phyloP scores from a whole-genome alignment of 2,113 vertebrate species.

The Albula goreensis region DNA sequence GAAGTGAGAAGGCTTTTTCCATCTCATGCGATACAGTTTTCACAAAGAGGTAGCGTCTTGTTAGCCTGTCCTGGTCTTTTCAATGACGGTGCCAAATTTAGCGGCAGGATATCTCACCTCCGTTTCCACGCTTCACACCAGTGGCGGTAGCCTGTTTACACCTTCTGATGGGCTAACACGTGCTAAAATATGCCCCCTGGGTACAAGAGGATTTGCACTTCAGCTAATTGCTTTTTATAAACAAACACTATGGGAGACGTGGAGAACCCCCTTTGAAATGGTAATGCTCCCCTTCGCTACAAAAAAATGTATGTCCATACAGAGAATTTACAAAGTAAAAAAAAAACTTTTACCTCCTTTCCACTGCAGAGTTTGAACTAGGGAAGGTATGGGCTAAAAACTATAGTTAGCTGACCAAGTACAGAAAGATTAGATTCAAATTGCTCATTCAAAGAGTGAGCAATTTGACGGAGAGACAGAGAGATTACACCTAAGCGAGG shows the following conservation, averaged over 20 bases:
- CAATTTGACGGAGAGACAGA: not conserved
- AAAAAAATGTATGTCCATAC: not conserved
- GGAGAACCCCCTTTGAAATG: slow-evolving; percentile 25
- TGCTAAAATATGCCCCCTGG: slow-evolving; percentile 13
- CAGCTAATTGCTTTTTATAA: slow-evolving; percentile 27
- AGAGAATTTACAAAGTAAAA: too few species aligned
- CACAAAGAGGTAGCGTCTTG: not conserved
- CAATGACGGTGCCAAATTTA: slow-evolving; percentile 20
- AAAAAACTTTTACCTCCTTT: not conserved
- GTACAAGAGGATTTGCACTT: not conserved
- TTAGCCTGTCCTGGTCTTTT: not conserved
- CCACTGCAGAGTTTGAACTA: too few species aligned
- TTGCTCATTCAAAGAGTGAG: not conserved
- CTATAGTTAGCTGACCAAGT: too few species aligned
- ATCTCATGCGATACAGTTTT: not conserved
- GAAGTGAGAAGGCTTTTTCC: not conserved
- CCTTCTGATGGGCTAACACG: slow-evolving; percentile 1
- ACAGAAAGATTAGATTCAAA: not conserved
- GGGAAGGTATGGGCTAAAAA: too few species aligned
- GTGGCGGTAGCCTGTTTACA: slow-evolving; percentile 20
- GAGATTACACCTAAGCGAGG: not conserved
- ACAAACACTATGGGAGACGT: not conserved
- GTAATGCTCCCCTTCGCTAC: not conserved
- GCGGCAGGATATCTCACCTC: not conserved
- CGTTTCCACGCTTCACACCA: slow-evolving; percentile 1